Percentiles rank a stretch among this genome's conserved stretches.
Conservation (phyloP, 2,113 vertebrate species). For the Ictalurus furcatus region DNA sequence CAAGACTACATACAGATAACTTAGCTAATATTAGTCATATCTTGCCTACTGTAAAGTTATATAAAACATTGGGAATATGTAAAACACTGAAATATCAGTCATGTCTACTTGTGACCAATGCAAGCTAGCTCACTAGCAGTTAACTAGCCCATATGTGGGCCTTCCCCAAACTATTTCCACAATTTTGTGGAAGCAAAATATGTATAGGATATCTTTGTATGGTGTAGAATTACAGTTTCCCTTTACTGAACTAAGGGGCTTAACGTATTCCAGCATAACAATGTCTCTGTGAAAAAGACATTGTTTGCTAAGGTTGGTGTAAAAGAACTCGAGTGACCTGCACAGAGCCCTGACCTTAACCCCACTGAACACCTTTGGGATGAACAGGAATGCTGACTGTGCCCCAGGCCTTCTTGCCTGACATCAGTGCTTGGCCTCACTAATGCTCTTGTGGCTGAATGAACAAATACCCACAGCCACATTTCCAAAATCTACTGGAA, state of each 20-base stretch:
- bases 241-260: background rate
- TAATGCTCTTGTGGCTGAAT: background rate
- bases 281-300: background rate
- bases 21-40: background rate
- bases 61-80: background rate
- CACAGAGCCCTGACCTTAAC: background rate
- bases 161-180: background rate
- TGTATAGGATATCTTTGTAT: background rate
- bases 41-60: background rate
- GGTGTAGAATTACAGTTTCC: background rate
- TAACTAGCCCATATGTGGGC: background rate
- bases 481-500: background rate
- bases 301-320: background rate
- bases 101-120: background rate
- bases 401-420: background rate
- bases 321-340: background rate
- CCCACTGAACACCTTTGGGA: background rate
- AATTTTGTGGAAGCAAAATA: background rate
- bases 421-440: background rate
- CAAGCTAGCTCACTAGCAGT: background rate
- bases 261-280: background rate
- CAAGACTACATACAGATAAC: background rate
- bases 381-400: conserved; percentile 5
- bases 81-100: background rate
- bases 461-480: background rate